Evolutionary conservation across 2,888 invertebrate species (phyloP), one percentile per base, ranked within the genome.

Genomic region (Mesorhabditis spiculigera): DNA sequence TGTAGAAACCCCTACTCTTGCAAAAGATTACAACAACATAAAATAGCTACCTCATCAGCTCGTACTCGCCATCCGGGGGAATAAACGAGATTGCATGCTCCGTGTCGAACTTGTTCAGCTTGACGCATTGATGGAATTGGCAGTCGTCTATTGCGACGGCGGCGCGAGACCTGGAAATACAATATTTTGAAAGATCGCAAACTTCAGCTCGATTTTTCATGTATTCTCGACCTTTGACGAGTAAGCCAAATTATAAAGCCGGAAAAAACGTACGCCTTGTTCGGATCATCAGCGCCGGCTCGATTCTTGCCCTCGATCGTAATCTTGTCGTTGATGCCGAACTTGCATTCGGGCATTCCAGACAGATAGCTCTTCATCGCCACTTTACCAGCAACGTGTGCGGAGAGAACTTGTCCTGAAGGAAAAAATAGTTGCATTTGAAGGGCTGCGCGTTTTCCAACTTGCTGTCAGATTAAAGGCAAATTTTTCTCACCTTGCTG

Each of bases 331-430:
- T 99, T 99, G 86, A 98, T 97, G 16, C 98, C 98, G 87, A 90
- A 98, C 89, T 98, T 99, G 89, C 98, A 99, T 87, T 98, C 98
- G 0, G 98, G 98, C 98, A 99, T 99, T 45, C 98, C 98, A 43
- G 96, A 96, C 73, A 99, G 89, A 87, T 97, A 99, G 0, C 96
- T 95, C 89, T 99, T 99, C 98, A 99, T 98, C 58, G 97, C 95
- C 69, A 99, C 95, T 87, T 96, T 95, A 68, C 98, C 98, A 43
- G 98, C 98, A 61, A 99, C 98, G 86, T 99, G 98, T 65, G 98
- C 96, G 16, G 96, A 96, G 70, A 99, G 89, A 44, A 98, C 97
- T 89, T 98, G 97, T 69, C 95, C 94, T 92, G 86, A 43, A 86
- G 82, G 45, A 13, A 43, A 13, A 3, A 58, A 44, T 41, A 28